These are phyloP conservation scores for Acrossocheilus fasciatus DNA, from an alignment of 2,797 vertebrate species.

Conservation along the genomic window DNA sequence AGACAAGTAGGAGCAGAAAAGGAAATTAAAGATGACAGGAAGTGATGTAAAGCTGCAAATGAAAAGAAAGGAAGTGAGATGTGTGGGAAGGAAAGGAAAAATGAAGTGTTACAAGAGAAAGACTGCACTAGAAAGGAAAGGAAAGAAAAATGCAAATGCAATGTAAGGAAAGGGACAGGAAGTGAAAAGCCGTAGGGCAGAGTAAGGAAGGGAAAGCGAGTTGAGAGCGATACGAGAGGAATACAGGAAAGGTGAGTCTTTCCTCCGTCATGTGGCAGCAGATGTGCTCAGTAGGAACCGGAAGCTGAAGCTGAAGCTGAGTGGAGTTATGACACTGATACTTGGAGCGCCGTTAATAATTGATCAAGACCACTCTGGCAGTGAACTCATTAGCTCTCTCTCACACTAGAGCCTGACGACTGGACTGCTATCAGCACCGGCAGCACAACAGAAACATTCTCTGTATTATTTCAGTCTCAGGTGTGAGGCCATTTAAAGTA, in stretches of 20 bases:
- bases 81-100: not conserved
- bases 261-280: constrained; percentile 21
- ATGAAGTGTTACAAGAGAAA: not conserved
- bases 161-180: not conserved
- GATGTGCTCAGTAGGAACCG: constrained; percentile 41
- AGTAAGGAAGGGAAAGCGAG: not conserved
- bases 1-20: not conserved
- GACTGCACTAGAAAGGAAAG: not conserved
- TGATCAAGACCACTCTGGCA: constrained; percentile 50
- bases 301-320: constrained; percentile 41
- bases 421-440: not conserved
- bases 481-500: not conserved
- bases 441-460: not conserved
- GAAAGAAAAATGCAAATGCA: no score
- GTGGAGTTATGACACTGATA: constrained; percentile 51
- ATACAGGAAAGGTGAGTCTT: constrained; percentile 23
- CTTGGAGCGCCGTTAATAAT: constrained; percentile 52
- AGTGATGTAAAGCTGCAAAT: not conserved
- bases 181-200: not conserved
- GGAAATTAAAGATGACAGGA: not conserved
- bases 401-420: constrained; percentile 34
- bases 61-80: constrained; percentile 18
- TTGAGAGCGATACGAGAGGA: not conserved
- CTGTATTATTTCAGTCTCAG: not conserved
- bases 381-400: constrained; percentile 54